A percentile compares a stretch with the other conserved stretches of the same genome.
phyloP scores from a whole-genome alignment of 30 jellyfish, hydroid and myxozoan species.

The Turritopsis dohrnii region DNA sequence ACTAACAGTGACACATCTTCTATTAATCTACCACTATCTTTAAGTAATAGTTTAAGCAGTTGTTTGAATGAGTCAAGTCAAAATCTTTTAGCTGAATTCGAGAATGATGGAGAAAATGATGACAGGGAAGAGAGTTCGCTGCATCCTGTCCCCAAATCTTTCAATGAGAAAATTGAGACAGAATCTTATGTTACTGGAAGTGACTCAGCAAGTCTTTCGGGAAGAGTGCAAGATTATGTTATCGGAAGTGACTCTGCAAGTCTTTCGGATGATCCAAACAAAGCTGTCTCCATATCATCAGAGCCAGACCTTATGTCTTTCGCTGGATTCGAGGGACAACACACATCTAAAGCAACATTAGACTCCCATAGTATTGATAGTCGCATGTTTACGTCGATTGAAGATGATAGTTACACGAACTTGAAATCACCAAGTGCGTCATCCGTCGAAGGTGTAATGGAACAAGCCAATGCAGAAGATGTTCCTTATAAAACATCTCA shows the following conservation, averaged over 20 bases:
- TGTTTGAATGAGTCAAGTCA: slow-evolving; percentile 33
- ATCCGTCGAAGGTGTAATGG: slow-evolving; percentile 4
- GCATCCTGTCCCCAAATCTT: background rate
- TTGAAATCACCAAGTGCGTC: slow-evolving; percentile 10
- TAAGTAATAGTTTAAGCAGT: slow-evolving; percentile 11
- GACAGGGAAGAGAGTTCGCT: background rate
- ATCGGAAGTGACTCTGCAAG: slow-evolving; percentile 7
- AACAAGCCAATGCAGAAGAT: slow-evolving; percentile 17
- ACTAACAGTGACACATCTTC: slow-evolving; percentile 22
- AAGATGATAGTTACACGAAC: slow-evolving; percentile 31
- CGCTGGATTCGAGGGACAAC: slow-evolving; percentile 32
- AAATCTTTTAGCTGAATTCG: slow-evolving; percentile 24
- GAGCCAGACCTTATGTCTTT: slow-evolving; percentile 81
- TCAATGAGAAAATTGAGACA: background rate
- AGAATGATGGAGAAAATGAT: slow-evolving; percentile 1
- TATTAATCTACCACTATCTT: background rate
- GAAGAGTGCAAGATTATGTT: background rate
- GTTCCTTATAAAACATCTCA: slow-evolving; percentile 20
- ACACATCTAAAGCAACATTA: slow-evolving; percentile 38
- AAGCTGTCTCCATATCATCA: slow-evolving; percentile 24
- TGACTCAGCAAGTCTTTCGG: background rate
- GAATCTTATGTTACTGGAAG: slow-evolving; percentile 13
- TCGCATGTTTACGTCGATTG: slow-evolving; percentile 72
- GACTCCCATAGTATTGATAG: slow-evolving; percentile 92
- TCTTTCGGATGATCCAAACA: background rate